Base-by-base conservation (phyloP, 1,140 invertebrate genomes). In the Melitaea cinxia region DNA sequence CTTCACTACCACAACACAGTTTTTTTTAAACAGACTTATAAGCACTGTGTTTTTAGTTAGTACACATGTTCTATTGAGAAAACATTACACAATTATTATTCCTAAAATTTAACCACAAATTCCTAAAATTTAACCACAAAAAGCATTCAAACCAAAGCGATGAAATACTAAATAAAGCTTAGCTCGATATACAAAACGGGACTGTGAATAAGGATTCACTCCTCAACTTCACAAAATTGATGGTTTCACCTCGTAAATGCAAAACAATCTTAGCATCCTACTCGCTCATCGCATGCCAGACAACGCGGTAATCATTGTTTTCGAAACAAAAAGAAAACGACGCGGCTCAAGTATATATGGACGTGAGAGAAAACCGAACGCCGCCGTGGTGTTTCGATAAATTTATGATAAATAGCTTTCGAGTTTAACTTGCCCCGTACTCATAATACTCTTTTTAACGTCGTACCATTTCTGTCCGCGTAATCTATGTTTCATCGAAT, bases 381-480 rank as follows among this genome's bases (percentile, higher is more conserved):
- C 63, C 65, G 71, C 67, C 70, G 70, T 54, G 75, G 82, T 82
- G 82, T 82, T 84, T 78, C 75, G 83, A 88, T 88, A 87, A 86
- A 74, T 85, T 83, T 78, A 86, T 86, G 84, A 88, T 89, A 89
- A 89, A 89, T 88, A 87, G 82, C 80, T 75, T 74, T 77, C 72
- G 78, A 86, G 82, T 86, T 81, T 81, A 75, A 80, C 81, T 83
- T 77, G 78, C 67, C 67, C 72, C 79, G 78, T 77, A 77, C 73
- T 80, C 66, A 65, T 56, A 65, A 73, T 61, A 37, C 63, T 74
- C 77, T 78, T 85, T 85, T 84, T 83, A 79, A 73, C 65, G 56
- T 70, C 65, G 66, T 77, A 79, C 70, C 76, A 72, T 77, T 83
- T 80, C 69, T 76, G 67, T 65, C 52, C 58, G 54, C 64, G 63